These are phyloP conservation scores for Hydrozoanthus tunicans DNA, from an alignment of 64 coral and sea anemone genomes.

Conservation along the genomic window DNA sequence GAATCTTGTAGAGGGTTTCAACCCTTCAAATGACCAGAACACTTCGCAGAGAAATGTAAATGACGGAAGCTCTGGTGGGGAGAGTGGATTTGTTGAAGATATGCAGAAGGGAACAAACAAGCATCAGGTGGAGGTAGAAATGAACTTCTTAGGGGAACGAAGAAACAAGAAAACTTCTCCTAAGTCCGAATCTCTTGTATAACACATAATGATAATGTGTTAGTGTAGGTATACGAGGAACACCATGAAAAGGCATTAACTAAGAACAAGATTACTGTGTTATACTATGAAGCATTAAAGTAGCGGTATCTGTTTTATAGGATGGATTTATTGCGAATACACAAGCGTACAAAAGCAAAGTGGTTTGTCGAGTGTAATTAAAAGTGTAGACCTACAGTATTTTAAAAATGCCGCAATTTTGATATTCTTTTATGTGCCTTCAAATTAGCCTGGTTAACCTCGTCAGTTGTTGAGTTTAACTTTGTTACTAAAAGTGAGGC, in stretches of 20 bases:
- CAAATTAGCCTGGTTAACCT: too few relatives aligned
- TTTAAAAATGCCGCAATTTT: too few relatives aligned
- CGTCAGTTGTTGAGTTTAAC: too few relatives aligned
- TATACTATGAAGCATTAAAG: too few relatives aligned
- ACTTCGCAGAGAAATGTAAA: neutral
- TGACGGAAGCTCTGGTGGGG: neutral
- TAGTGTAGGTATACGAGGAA: neutral
- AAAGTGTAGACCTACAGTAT: too few relatives aligned
- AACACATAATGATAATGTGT: neutral
- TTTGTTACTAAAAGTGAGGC: too few relatives aligned
- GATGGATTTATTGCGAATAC: too few relatives aligned
- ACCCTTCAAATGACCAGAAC: neutral
- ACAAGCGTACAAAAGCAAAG: too few relatives aligned
- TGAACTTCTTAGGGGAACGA: neutral
- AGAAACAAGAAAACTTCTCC: neutral
- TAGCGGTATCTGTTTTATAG: too few relatives aligned
- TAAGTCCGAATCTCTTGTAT: neutral
- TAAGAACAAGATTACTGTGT: neutral
- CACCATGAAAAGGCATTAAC: neutral
- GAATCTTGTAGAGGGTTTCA: neutral
- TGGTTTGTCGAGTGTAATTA: too few relatives aligned
- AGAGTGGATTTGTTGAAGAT: slow-evolving; percentile 32
- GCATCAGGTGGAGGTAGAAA: slow-evolving; percentile 22
- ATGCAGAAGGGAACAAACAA: neutral
- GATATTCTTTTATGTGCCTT: too few relatives aligned